phyloP scores from a whole-genome alignment of 2,113 vertebrate species.

The Bagarius yarrelli region DNA sequence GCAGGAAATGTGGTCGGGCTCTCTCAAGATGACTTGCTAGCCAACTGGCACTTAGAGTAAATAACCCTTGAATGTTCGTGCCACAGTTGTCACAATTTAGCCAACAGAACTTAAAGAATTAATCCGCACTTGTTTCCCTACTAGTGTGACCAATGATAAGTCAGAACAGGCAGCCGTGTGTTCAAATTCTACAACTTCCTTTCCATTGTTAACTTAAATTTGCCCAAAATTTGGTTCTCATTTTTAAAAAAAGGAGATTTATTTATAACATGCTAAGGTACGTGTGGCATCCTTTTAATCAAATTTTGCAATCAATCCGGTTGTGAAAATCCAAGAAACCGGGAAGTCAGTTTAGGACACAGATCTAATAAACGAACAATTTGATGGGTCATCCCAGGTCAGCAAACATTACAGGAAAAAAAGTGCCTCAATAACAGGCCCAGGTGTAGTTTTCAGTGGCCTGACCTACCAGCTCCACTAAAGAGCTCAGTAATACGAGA shows the following conservation, averaged over 20 bases:
- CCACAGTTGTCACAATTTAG: background rate
- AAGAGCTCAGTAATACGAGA: background rate
- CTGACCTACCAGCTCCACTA: background rate
- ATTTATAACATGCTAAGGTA: background rate
- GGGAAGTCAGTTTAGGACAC: too few species aligned
- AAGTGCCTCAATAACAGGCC: background rate
- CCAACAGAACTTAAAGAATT: background rate
- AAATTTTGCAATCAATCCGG: background rate
- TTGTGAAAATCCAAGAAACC: too few species aligned
- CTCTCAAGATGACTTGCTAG: background rate
- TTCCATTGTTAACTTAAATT: background rate
- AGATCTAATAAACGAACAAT: too few species aligned
- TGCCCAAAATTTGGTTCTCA: background rate
- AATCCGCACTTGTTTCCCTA: background rate
- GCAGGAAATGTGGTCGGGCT: background rate
- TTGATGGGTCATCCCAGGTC: too few species aligned
- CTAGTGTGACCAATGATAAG: background rate
- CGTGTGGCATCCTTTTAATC: background rate
- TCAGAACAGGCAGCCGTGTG: background rate
- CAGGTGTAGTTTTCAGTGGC: background rate
- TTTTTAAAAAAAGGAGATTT: background rate
- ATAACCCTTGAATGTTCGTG: too few species aligned
- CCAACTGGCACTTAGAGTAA: background rate
- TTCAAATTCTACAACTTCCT: background rate
- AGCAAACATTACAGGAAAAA: too few species aligned